These are phyloP conservation scores for Ectobius pallidus DNA, from an alignment of 2,888 invertebrate genomes.

Conservation along the genomic window DNA sequence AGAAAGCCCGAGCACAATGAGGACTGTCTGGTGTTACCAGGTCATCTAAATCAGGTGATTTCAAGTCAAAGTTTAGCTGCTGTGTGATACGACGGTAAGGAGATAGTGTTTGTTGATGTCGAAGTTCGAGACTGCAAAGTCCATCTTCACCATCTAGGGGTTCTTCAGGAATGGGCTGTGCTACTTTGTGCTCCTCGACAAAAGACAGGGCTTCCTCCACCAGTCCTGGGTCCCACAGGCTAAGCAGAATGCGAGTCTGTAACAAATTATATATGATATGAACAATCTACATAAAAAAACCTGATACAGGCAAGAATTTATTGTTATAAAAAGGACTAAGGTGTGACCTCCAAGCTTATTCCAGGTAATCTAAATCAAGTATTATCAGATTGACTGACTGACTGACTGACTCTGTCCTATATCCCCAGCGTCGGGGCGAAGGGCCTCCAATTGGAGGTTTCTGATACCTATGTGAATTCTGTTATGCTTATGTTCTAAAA, in stretches of 20 bases:
- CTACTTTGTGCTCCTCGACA: constrained; percentile 78
- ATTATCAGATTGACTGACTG: no score
- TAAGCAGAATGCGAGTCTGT: constrained; percentile 74
- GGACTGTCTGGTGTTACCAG: constrained; percentile 68
- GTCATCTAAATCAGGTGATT: constrained; percentile 72
- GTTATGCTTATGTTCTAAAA: no score
- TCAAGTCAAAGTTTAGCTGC: constrained; percentile 73
- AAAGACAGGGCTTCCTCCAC: constrained; percentile 86
- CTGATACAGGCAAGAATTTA: not conserved
- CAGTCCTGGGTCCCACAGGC: constrained; percentile 83
- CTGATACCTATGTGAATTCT: no score
- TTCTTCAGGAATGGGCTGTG: constrained; percentile 50
- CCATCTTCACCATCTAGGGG: constrained; percentile 50
- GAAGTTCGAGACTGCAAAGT: constrained; percentile 52
- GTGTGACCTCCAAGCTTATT: no score
- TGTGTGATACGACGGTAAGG: constrained; percentile 80
- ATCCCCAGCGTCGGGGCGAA: no score
- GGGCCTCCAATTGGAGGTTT: no score
- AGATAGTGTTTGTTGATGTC: constrained; percentile 63
- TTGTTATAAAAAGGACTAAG: no score
- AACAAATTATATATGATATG: no score
- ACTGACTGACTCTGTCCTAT: no score
- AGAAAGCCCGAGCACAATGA: constrained; percentile 66
- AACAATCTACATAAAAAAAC: no score
- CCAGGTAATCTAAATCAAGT: no score